Evolutionary conservation across 2,888 invertebrate species (phyloP).

Genomic region (Eilema griseolum): DNA sequence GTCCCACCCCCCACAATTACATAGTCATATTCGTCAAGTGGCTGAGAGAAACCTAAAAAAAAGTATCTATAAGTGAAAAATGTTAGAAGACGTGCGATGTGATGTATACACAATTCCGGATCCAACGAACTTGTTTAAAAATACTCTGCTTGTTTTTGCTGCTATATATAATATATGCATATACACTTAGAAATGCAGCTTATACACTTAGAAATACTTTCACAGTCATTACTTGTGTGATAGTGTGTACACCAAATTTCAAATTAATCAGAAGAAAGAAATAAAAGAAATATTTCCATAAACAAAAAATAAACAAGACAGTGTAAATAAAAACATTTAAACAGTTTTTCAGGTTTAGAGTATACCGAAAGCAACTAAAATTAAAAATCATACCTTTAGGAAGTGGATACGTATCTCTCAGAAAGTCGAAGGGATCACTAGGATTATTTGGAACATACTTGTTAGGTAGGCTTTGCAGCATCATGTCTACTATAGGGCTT

Average conservation of each 20-base stretch:
- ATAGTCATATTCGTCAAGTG: slow-evolving; percentile 88
- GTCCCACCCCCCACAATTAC: slow-evolving; percentile 90
- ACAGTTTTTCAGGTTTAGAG: not conserved
- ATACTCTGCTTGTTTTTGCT: no score
- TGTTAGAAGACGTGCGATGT: no score
- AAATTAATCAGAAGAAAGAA: no score
- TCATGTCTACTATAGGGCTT: slow-evolving; percentile 74
- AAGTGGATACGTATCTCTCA: slow-evolving; percentile 76
- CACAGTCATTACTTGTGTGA: no score
- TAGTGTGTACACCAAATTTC: no score
- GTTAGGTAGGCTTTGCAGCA: slow-evolving; percentile 70
- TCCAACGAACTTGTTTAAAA: no score
- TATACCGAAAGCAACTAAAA: not conserved
- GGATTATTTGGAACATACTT: slow-evolving; percentile 67
- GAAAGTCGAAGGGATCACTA: slow-evolving; percentile 77
- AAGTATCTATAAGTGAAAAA: no score
- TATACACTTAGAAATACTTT: no score
- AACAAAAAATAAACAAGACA: not conserved
- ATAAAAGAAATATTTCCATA: no score
- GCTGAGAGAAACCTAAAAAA: slow-evolving; percentile 63
- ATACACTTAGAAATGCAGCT: no score
- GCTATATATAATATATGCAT: no score
- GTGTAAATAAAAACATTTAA: not conserved
- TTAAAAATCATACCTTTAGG: slow-evolving; percentile 73
- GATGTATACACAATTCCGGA: no score